Evolutionary conservation across 2,888 invertebrate genomes (phyloP), one percentile per base, ranked within the genome.

Genomic region (Amiota minor): DNA sequence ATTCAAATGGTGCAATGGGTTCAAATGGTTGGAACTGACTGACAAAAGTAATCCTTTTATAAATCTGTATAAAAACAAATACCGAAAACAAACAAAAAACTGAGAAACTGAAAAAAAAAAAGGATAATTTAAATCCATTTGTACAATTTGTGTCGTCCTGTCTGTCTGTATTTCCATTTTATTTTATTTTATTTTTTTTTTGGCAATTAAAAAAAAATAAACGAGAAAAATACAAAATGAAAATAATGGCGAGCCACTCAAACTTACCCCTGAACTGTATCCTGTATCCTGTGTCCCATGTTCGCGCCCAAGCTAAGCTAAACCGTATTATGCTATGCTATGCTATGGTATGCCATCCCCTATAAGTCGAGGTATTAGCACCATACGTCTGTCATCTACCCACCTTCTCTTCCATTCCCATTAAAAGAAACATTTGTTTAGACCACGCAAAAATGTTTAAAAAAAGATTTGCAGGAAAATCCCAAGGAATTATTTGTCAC

Each of bases 11-110:
- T n/a, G 20, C 18, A 35, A 12, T 9, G 9, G 64, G 23, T 11
- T 53, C 23, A 6, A 65, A 67, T 45, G 55, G 62, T 45, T 23
- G 14, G 9, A 56, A 46, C 61, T 23, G 68, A 73, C 78, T 80
- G 85, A 88, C 88, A 88, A 85, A 83, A 86, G 84, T 89, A 89
- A 89, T 89, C 89, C 88, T 84, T 88, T 87, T 88, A 87, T 88
- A 89, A 88, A 86, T 83, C 83, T 82, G 77, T 79, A 81, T 79
- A 79, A 81, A 76, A 81, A 80, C 68, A 68, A 70, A 53, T 49
- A 69, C 61, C 35, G 23, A 10, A 20, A 49, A 35, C 18, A 16
- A 53, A 71, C 12, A 23, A 46, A 47, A 55, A 72, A 64, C 23
- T 35, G 68, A 53, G 77, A 75, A 53, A 50, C 46, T 53, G 23